phyloP scores from a whole-genome alignment of 2,888 invertebrate species.

The Odontomyia ornata region DNA sequence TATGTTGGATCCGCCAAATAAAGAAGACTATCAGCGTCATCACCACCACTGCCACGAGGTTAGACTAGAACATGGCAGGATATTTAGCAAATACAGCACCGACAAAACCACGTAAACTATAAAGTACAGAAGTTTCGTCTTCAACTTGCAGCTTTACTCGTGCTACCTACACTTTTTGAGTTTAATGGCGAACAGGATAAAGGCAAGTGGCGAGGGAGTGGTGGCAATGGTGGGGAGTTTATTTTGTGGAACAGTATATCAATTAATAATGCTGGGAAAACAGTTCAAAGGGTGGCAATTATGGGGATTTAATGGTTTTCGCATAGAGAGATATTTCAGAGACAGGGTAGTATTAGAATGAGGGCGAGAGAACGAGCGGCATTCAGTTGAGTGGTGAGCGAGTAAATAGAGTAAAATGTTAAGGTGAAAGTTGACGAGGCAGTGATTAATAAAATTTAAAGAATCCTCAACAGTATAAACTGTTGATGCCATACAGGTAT shows the following conservation, averaged over 20 bases:
- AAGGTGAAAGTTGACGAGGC: neutral
- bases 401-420: neutral
- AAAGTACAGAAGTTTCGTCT: slow-evolving; percentile 20
- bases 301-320: slow-evolving; percentile 31
- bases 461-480: neutral
- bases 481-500: neutral
- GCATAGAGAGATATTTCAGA: neutral
- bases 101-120: neutral
- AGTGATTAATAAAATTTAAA: slow-evolving; percentile 38
- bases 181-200: neutral
- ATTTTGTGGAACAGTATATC: slow-evolving; percentile 36
- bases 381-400: neutral
- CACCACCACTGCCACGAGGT: too few species aligned
- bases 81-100: slow-evolving; percentile 19
- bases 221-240: slow-evolving; percentile 11
- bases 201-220: neutral
- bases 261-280: slow-evolving; percentile 19
- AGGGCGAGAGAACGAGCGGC: neutral
- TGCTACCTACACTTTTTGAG: neutral
- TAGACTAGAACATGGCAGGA: neutral
- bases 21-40: too few species aligned
- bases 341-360: too few species aligned
- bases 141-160: neutral
- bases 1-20: neutral
- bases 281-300: slow-evolving; percentile 12